A percentile compares a stretch with the other conserved stretches of the same genome.
These are phyloP conservation scores for Symphodus melops DNA, from an alignment of 2,113 vertebrate species.

Conservation along the genomic window DNA sequence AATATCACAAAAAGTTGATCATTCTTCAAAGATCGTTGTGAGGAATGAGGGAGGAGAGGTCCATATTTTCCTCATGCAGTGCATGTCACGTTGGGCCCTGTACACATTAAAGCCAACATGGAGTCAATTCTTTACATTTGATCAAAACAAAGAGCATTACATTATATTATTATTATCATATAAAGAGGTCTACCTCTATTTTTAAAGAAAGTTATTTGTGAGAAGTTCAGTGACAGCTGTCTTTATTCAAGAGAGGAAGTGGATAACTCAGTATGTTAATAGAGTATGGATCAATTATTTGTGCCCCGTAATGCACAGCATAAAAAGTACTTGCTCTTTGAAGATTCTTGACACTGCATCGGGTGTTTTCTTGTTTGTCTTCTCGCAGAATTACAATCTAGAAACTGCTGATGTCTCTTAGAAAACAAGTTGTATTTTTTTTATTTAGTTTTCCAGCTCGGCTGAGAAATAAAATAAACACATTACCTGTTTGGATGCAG, in stretches of 20 bases:
- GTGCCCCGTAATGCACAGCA: constrained; percentile 13
- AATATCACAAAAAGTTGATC: too few relatives aligned
- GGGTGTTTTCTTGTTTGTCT: constrained; percentile 31
- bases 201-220: neutral
- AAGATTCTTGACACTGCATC: constrained; percentile 27
- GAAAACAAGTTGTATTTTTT: constrained; percentile 79
- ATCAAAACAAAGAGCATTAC: neutral
- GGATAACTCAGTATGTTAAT: constrained; percentile 15
- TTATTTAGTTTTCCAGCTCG: constrained; percentile 63
- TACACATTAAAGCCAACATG: neutral
- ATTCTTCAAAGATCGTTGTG: too few relatives aligned
- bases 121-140: neutral
- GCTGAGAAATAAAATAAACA: constrained; percentile 80
- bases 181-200: neutral
- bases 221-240: neutral
- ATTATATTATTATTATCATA: too few relatives aligned
- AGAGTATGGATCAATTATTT: constrained; percentile 18
- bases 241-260: neutral
- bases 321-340: constrained; percentile 24
- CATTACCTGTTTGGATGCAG: constrained; percentile 78
- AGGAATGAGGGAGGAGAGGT: too few relatives aligned
- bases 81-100: neutral
- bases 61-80: neutral
- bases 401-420: constrained; percentile 77
- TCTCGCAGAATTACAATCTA: constrained; percentile 54